phyloP scores from a whole-genome alignment of 1,140 invertebrate genomes.

The Oedothorax gibbosus region DNA sequence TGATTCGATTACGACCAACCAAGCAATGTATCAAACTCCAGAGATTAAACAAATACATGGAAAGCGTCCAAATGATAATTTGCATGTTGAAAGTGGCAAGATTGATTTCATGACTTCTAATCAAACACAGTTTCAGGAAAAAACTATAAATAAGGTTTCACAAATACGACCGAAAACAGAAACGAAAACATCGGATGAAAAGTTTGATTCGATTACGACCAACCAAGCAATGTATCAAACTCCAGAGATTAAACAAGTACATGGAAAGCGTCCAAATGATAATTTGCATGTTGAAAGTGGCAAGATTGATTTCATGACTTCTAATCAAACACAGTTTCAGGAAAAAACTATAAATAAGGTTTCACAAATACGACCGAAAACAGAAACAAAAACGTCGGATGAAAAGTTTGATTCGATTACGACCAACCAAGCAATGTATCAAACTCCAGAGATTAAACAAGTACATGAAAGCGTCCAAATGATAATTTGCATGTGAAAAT shows the following conservation, averaged over 20 bases:
- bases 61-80: constrained; percentile 41
- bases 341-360: background rate
- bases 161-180: constrained; percentile 20
- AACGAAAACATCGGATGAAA: constrained; percentile 18
- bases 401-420: constrained; percentile 50
- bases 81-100: constrained; percentile 64
- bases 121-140: constrained; percentile 32
- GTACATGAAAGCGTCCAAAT: constrained; percentile 41
- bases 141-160: background rate
- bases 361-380: constrained; percentile 20
- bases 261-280: constrained; percentile 39
- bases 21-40: constrained; percentile 41
- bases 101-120: constrained; percentile 66
- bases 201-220: constrained; percentile 51
- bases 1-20: constrained; percentile 49
- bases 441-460: constrained; percentile 10
- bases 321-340: constrained; percentile 37
- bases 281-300: constrained; percentile 63
- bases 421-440: constrained; percentile 50
- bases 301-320: constrained; percentile 66
- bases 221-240: constrained; percentile 50
- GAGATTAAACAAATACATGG: constrained; percentile 13
- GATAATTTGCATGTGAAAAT: constrained; percentile 54
- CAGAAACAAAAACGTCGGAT: constrained; percentile 10
- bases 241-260: constrained; percentile 7